A percentile compares a stretch with the other conserved stretches of the same genome.
phyloP scores from a whole-genome alignment of 2,888 invertebrate genomes.

The Dusona sp. region DNA sequence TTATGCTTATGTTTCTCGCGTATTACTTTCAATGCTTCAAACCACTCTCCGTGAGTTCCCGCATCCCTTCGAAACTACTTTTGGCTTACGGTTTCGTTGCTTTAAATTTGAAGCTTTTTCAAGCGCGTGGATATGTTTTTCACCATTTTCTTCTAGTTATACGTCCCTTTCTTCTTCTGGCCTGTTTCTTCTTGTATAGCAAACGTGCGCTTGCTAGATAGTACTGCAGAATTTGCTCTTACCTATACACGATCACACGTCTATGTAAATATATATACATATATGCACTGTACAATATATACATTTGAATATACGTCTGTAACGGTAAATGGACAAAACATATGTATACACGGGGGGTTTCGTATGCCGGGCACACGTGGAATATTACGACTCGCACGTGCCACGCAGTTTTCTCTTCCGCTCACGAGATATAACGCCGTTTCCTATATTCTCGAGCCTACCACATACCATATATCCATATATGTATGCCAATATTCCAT shows the following conservation, averaged over 20 bases:
- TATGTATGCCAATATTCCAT: background rate
- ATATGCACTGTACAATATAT: background rate
- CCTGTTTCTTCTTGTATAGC: conserved; percentile 51
- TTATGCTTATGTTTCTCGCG: conserved; percentile 42
- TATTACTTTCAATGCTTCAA: conserved; percentile 42
- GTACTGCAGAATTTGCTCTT: conserved; percentile 50
- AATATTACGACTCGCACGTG: conserved; percentile 77
- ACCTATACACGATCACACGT: background rate
- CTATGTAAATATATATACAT: background rate
- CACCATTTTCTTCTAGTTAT: conserved; percentile 29
- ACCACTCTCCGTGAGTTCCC: conserved; percentile 13
- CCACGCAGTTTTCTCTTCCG: conserved; percentile 70
- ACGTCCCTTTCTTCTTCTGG: conserved; percentile 11
- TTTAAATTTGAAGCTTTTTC: conserved; percentile 37
- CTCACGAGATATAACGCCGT: conserved; percentile 16
- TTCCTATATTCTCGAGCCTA: conserved; percentile 48
- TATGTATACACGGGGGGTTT: conserved; percentile 62
- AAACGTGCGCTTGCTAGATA: conserved; percentile 48
- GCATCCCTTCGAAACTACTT: conserved; percentile 8
- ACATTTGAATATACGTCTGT: conserved; percentile 9
- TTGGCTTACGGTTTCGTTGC: conserved; percentile 22
- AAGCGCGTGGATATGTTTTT: background rate
- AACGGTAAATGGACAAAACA: conserved; percentile 8
- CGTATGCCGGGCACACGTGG: conserved; percentile 73
- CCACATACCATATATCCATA: conserved; percentile 27